Conservation (phyloP, 1,140 invertebrate genomes). For the Piezodorus guildinii region DNA sequence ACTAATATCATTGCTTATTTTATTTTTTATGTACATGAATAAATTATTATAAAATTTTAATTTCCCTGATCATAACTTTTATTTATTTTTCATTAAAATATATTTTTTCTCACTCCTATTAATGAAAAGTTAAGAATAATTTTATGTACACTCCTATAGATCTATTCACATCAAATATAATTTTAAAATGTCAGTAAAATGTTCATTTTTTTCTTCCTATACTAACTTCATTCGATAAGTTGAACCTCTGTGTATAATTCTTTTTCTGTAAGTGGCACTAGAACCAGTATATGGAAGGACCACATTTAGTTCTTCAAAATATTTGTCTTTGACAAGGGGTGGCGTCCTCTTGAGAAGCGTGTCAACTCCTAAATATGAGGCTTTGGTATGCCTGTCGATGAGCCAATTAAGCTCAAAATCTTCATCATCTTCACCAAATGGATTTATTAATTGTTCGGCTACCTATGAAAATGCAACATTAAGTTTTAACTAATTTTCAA, state of each 20-base stretch:
- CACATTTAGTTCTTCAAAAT: constrained; percentile 44
- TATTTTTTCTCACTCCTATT: too few relatives aligned
- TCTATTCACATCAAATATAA: too few relatives aligned
- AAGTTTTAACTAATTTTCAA: too few relatives aligned
- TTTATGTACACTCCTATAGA: too few relatives aligned
- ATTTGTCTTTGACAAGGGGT: constrained; percentile 49
- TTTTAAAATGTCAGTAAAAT: too few relatives aligned
- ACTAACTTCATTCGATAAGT: constrained; percentile 51
- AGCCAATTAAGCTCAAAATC: constrained; percentile 64
- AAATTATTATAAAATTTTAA: too few relatives aligned
- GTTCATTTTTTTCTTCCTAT: neutral
- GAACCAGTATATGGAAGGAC: constrained; percentile 51
- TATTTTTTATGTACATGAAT: too few relatives aligned
- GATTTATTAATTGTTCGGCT: constrained; percentile 57
- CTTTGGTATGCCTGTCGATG: constrained; percentile 54
- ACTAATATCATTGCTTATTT: too few relatives aligned
- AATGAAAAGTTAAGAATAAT: too few relatives aligned
- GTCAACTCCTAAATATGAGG: constrained; percentile 51
- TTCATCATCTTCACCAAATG: constrained; percentile 68
- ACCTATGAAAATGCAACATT: constrained; percentile 35
- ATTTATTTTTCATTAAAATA: too few relatives aligned
- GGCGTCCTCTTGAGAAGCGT: constrained; percentile 43
- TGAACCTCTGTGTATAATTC: constrained; percentile 50
- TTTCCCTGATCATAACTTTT: too few relatives aligned
- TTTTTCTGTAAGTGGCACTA: constrained; percentile 44